A percentile compares a stretch with the other conserved stretches of the same genome.
These are phyloP conservation scores for Diaphora mendica DNA, from an alignment of 2,888 invertebrate species.

Conservation along the genomic window DNA sequence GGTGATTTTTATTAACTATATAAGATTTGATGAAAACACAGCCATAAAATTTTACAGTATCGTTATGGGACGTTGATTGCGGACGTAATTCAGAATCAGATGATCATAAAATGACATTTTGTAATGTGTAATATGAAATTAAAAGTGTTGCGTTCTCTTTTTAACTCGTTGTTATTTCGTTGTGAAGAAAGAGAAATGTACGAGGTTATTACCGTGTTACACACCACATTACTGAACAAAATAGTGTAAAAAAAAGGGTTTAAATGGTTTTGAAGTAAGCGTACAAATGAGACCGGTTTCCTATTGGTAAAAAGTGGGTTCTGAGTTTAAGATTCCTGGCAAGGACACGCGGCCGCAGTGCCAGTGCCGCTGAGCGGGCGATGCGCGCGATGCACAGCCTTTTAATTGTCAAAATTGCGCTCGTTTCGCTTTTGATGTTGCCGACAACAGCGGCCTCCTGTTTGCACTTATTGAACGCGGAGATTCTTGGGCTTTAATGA, in stretches of 20 bases:
- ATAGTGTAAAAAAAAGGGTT: conserved; percentile 44
- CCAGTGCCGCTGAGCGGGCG: conserved; percentile 57
- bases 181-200: conserved; percentile 18
- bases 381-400: conserved; percentile 78
- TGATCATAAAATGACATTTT: conserved; percentile 55
- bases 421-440: conserved; percentile 69
- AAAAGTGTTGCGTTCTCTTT: conserved; percentile 23
- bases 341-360: conserved; percentile 70
- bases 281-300: conserved; percentile 75
- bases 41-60: conserved; percentile 64
- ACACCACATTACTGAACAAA: conserved; percentile 38
- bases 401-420: conserved; percentile 85
- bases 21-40: conserved; percentile 70
- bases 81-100: conserved; percentile 56
- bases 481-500: conserved; percentile 15
- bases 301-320: conserved; percentile 63
- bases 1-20: conserved; percentile 62
- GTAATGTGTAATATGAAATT: conserved; percentile 44
- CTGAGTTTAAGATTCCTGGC: conserved; percentile 77
- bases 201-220: conserved; percentile 24
- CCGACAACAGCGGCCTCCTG: conserved; percentile 56
- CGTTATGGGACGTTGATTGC: conserved; percentile 52
- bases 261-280: conserved; percentile 43
- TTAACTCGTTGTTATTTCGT: background rate
- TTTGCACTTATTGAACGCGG: conserved; percentile 19